These are phyloP conservation scores for Meles meles DNA, from an alignment of 2,113 vertebrate genomes.

Conservation along the genomic window DNA sequence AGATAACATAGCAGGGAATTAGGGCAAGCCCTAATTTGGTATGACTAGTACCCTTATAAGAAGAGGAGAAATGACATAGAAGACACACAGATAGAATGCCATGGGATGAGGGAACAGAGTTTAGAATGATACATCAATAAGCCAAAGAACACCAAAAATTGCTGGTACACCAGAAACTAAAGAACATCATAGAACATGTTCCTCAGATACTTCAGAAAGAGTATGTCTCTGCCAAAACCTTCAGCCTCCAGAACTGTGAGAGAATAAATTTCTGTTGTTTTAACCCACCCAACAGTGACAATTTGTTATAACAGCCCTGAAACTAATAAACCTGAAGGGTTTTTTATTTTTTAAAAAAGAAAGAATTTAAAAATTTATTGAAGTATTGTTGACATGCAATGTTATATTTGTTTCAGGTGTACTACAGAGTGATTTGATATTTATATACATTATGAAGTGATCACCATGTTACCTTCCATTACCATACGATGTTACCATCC, in stretches of 20 bases:
- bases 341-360: neutral
- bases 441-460: neutral
- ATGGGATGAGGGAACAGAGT: neutral
- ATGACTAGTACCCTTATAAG: neutral
- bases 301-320: neutral
- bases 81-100: neutral
- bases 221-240: neutral
- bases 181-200: neutral
- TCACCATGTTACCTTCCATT: neutral
- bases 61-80: neutral
- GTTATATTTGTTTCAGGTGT: neutral
- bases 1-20: neutral
- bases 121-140: neutral
- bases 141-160: neutral
- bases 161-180: neutral
- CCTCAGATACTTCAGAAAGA: neutral
- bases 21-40: neutral
- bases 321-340: neutral
- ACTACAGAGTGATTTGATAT: neutral
- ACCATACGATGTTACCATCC: neutral
- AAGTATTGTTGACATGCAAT: neutral
- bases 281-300: neutral
- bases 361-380: neutral
- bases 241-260: neutral
- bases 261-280: neutral